Conservation (phyloP, 2,797 vertebrate genomes). For the Ctenopoma kingsleyae region DNA sequence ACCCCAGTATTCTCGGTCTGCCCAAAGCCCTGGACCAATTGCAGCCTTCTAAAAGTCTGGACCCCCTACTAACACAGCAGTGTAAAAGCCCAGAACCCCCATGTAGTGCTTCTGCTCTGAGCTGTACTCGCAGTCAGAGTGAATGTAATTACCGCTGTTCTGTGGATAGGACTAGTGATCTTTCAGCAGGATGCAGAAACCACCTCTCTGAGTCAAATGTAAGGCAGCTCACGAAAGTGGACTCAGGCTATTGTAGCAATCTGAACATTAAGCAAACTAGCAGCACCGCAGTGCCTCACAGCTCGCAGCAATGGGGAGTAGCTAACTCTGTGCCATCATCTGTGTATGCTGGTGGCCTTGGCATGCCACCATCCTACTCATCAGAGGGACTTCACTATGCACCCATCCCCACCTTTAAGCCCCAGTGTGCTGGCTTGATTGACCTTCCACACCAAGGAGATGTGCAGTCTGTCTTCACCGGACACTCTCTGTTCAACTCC, state of each 20-base stretch:
- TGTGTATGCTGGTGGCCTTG: conserved; percentile 43
- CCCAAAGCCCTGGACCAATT: conserved; percentile 55
- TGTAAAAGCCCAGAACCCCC: conserved; percentile 58
- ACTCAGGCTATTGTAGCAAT: conserved; percentile 85
- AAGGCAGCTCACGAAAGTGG: conserved; percentile 72
- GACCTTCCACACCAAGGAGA: conserved; percentile 69
- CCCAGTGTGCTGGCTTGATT: conserved; percentile 60
- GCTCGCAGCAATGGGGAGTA: conserved; percentile 64
- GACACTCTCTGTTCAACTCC: conserved; percentile 73
- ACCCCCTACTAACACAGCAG: conserved; percentile 59
- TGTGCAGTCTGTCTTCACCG: conserved; percentile 79
- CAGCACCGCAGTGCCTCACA: conserved; percentile 48
- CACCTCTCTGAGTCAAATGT: conserved; percentile 51
- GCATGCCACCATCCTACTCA: conserved; percentile 65
- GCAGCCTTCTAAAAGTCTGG: conserved; percentile 70
- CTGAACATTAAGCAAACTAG: conserved; percentile 78
- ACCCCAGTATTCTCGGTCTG: conserved; percentile 27
- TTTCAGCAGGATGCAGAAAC: conserved; percentile 34
- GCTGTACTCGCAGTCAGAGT: conserved; percentile 75
- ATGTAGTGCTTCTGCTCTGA: conserved; percentile 52
- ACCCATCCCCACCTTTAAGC: conserved; percentile 76
- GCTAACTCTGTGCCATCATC: conserved; percentile 43
- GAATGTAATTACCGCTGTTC: conserved; percentile 61
- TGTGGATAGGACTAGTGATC: conserved; percentile 28
- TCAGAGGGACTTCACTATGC: conserved; percentile 71